A percentile compares a stretch with the other conserved stretches of the same genome.
phyloP scores from a whole-genome alignment of 2,113 vertebrate genomes.

The Hippocampus guttulatus region DNA sequence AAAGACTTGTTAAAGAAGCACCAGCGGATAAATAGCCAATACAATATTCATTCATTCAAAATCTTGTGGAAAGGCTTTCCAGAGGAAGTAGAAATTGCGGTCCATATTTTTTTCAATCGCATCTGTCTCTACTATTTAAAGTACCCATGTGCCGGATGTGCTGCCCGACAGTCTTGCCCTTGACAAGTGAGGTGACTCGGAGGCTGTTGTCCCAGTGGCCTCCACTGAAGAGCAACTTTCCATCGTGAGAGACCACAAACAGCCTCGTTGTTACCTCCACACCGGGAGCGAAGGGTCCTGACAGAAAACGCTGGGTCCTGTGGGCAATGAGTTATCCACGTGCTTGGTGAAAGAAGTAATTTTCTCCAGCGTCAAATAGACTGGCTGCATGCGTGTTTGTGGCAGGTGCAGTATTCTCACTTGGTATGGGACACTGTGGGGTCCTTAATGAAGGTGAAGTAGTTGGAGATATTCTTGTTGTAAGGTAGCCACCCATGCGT shows the following conservation, averaged over 20 bases:
- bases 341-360: neutral
- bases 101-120: neutral
- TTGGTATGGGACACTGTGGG: slow-evolving; percentile 89
- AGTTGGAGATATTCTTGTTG: slow-evolving; percentile 95
- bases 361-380: neutral
- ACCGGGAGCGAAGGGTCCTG: slow-evolving; percentile 87
- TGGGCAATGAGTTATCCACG: slow-evolving; percentile 29
- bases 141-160: slow-evolving; percentile 93
- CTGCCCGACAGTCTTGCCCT: slow-evolving; percentile 85
- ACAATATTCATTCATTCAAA: neutral
- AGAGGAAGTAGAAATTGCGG: neutral
- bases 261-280: slow-evolving; percentile 81
- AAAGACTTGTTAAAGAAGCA: neutral
- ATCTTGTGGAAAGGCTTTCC: neutral
- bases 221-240: slow-evolving; percentile 93
- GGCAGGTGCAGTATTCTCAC: slow-evolving; percentile 69
- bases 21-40: neutral
- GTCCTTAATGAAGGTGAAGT: slow-evolving; percentile 96
- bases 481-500: slow-evolving; percentile 96
- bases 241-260: slow-evolving; percentile 92
- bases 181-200: slow-evolving; percentile 87
- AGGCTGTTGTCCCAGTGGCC: slow-evolving; percentile 98
- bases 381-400: neutral
- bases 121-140: neutral
- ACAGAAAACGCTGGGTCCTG: slow-evolving; percentile 85